Evolutionary conservation across 1,140 invertebrate species (phyloP), one percentile per base, ranked within the genome.

Genomic region (Acromyrmex heyeri): DNA sequence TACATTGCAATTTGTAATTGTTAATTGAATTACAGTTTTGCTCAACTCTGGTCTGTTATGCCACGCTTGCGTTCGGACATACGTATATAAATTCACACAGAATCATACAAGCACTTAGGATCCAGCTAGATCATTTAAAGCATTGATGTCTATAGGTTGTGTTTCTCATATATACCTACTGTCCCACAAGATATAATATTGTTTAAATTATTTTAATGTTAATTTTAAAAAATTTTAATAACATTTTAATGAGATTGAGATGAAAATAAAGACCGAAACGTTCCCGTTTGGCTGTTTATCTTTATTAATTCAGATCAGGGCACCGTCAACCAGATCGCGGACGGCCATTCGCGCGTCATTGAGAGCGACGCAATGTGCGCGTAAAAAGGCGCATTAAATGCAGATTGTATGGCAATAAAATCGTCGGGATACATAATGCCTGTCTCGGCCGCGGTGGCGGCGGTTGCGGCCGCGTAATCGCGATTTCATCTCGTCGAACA

Each of bases 401-500:
- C 70, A 83, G 79, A 83, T 75, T 75, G 79, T 44, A 30, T 12
- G 24, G 24, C 5, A 55, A 83, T 83, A 81, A 81, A 81, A 14
- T 75, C 18, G 12, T 7, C 50, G 50, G n/a, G 21, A 70, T 57
- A 27, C 21, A 55, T 55, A 55, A 34, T 34, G 38, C 59, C 24
- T 61, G 24, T 76, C 38, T 30, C 59, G 59, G 24, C 3, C 14
- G 14, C 44, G 27, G 61, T 6, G 61, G 14, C 34, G 34, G 18
- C 38, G 67, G 61, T 53, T 62, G 55, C 53, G 59, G 12, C 73
- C 61, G 64, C 73, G 75, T 90, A 92, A 93, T 93, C 91, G 86
- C 69, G 87, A 88, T 91, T 92, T 87, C 78, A 93, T 93, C 92
- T 89, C 78, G 27, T 87, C 57, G 87, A 93, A 93, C 92, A 93